A percentile compares a stretch with the other conserved stretches of the same genome.
These are phyloP conservation scores for Varanus komodoensis DNA, from an alignment of 2,113 vertebrate genomes.

Conservation along the genomic window DNA sequence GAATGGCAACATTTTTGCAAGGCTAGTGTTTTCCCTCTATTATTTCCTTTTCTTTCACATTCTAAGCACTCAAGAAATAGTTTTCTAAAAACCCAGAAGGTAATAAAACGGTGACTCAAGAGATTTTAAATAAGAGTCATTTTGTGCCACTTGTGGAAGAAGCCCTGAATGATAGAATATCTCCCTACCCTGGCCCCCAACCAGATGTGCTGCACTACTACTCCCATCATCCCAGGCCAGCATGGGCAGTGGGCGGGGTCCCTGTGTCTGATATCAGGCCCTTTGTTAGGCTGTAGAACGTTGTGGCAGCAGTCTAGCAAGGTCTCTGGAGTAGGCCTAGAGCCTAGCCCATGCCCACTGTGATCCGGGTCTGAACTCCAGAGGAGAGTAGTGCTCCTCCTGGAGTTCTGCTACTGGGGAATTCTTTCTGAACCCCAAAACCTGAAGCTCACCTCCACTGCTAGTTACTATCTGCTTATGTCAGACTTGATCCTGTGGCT, in stretches of 20 bases:
- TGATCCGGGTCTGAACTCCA: neutral
- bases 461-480: conserved; percentile 11
- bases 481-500: conserved; percentile 29
- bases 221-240: too few species aligned
- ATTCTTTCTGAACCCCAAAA: neutral
- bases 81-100: too few species aligned
- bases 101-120: neutral
- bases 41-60: too few species aligned
- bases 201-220: too few species aligned
- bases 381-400: neutral
- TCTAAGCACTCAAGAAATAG: too few species aligned
- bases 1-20: neutral
- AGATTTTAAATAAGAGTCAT: neutral
- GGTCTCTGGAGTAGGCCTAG: neutral
- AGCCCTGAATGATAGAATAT: neutral
- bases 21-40: neutral
- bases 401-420: neutral
- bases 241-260: too few species aligned
- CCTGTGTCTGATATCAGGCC: neutral
- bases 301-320: neutral
- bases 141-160: neutral
- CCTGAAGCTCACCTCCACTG: neutral
- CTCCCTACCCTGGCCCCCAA: too few species aligned
- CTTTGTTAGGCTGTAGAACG: neutral
- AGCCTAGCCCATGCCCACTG: neutral